Evolutionary conservation across 2,113 vertebrate genomes (phyloP), one percentile per base, ranked within the genome.

Genomic region (Thunnus maccoyii): DNA sequence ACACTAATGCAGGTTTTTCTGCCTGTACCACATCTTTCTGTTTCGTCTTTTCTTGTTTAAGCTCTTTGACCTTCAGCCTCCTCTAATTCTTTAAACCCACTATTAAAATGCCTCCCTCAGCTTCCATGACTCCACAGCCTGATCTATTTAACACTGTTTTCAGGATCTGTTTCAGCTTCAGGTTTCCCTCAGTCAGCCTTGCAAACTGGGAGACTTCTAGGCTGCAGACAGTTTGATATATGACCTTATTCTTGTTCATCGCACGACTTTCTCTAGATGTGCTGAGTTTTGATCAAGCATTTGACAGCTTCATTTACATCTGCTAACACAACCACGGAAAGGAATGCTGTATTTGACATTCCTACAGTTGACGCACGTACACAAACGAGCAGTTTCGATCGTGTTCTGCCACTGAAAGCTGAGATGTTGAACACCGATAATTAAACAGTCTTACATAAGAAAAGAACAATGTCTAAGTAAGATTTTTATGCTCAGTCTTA

Each of bases 371-470:
- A 78, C 67, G 80, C 55, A 9, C 11, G 3, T 30, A 74, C 48
- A 65, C 69, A 87, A 62, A 47, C 64, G 13, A 51, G 76, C 15
- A 78, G 91, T 94, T 94, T 94, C 89, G 66, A 89, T 89, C 2
- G 6, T 75, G 67, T 51, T 75, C 55, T 65, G 51, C 50, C 63
- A 11, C 63, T 86, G 90, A 91, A 90, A 91, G 72, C 74, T 78
- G 86, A 92, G 89, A 92, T 87, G 77, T 83, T 80, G 9, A 78
- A 62, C 63, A 58, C 76, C 80, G 77, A 90, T 88, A 81, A 90
- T 90, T 86, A 79, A 86, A 84, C 22, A 57, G 80, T 51, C 65
- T 83, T 51, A 60, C 27, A 52, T 69, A 82, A 89, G 41, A 80
- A 66, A 36, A 46, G 48, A 72, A 52, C 56, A 52, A 68, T 48